Conservation (phyloP, 2,113 vertebrate genomes). For the Myiozetetes cayanensis region DNA sequence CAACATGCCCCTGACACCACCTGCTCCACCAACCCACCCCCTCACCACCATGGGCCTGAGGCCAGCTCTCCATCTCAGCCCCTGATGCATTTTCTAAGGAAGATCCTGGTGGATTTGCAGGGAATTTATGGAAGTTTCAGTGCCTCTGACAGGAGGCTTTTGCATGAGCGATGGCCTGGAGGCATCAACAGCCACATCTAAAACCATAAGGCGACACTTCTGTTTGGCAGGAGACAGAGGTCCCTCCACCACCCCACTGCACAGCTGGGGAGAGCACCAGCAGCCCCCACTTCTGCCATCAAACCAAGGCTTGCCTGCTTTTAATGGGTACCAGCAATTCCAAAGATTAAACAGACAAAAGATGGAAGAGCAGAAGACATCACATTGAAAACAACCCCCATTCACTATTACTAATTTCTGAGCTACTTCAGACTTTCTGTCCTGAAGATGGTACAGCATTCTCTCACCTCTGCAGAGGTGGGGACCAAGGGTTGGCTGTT, state of each 20-base stretch:
- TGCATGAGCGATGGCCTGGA: fast-evolving
- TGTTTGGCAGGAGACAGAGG: too few relatives aligned
- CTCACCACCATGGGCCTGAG: neutral
- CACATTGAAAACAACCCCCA: neutral
- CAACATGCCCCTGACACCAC: neutral
- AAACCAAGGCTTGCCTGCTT: neutral
- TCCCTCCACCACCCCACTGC: fast-evolving
- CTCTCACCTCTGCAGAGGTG: fast-evolving
- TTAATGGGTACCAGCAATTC: neutral
- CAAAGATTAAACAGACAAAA: neutral
- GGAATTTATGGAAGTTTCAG: neutral
- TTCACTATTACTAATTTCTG: neutral
- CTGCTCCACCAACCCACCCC: neutral
- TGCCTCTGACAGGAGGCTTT: neutral
- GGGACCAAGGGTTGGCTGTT: neutral
- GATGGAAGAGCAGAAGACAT: fast-evolving
- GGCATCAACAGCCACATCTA: neutral
- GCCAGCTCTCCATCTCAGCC: neutral
- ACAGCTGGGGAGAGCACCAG: fast-evolving
- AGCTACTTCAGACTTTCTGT: neutral
- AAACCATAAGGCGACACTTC: neutral
- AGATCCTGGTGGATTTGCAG: neutral
- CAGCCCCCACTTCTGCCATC: neutral
- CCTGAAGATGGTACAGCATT: neutral
- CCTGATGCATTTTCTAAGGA: neutral